Evolutionary conservation across 2,113 vertebrate species (phyloP).

Genomic region (Clarias magur): DNA sequence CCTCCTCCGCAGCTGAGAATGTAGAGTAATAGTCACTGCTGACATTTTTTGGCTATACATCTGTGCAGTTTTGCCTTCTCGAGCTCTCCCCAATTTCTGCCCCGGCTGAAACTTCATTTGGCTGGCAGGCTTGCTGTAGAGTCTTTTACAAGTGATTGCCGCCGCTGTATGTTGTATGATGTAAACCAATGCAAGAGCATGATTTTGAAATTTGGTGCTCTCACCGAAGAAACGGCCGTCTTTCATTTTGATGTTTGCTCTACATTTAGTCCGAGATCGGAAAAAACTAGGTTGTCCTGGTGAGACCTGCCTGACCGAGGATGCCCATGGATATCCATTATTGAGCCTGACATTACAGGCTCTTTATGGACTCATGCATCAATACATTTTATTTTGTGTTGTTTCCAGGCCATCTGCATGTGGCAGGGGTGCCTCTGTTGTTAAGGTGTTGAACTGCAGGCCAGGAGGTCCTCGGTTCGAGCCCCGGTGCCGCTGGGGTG

Average conservation of each 20-base stretch:
- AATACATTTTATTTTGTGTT: too few relatives aligned
- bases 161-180: conserved; percentile 26
- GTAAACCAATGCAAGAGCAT: conserved; percentile 43
- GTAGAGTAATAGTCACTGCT: conserved; percentile 29
- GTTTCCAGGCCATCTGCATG: too few relatives aligned
- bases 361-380: too few relatives aligned
- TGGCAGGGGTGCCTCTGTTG: too few relatives aligned
- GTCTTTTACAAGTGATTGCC: background rate
- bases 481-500: too few relatives aligned
- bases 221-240: background rate
- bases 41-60: conserved; percentile 10
- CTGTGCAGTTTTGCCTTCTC: conserved; percentile 15
- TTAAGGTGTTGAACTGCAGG: too few relatives aligned
- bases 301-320: background rate
- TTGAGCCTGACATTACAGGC: background rate
- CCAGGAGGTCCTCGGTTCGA: too few relatives aligned
- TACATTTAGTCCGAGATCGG: background rate
- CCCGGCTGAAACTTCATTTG: conserved; percentile 7
- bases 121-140: background rate
- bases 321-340: too few relatives aligned
- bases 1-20: conserved; percentile 20
- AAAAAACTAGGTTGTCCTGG: background rate
- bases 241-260: conserved; percentile 19
- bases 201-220: background rate
- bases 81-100: background rate